Base-by-base conservation (phyloP, 1,140 invertebrate genomes). In the Drosophila simulans region DNA sequence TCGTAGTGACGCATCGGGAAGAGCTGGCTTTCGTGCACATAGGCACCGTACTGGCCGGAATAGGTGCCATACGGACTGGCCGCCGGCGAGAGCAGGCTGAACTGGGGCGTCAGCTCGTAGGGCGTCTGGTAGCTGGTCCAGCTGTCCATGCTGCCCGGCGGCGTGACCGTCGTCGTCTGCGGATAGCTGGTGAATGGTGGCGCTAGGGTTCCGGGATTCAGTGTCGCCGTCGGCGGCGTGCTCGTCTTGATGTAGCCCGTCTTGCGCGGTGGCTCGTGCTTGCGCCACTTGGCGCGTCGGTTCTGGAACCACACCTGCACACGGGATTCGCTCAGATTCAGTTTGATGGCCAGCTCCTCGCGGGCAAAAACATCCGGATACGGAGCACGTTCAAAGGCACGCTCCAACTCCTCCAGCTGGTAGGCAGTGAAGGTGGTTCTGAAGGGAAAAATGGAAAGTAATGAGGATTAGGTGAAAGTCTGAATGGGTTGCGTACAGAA, bases 341-440 rank as follows among this genome's bases (percentile, higher is more conserved):
- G 93, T 91, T 97, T 97, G 13, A 98, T 93, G 8, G 98, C 98
- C 17, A 99, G 92, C 92, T 99, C 98, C 92, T 99, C 98, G 42
- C 98, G 93, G 0, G 98, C 98, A 85, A 99, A 99, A 0, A 99
- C 98, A 92, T 99, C 98, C 0, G 98, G 98, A 92, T 99, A 99
- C 0, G 98, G 98, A 0, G 98, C 98, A 49, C 97, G 94, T 85
- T 99, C 97, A 81, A 99, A 99, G 0, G 98, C 98, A 13, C 97
- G 93, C 91, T 99, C 98, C 80, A 99, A 92, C 89, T 99, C 97
- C 91, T 99, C 98, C 43, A 99, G 93, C 91, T 99, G 98, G 90
- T 97, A 98, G 0, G 98, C 97, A 0, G 98, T 99, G 91, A 99
- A 99, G 0, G 98, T 99, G 1, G 98, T 99, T 93, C 98, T 98